These are phyloP conservation scores for Phoeniculus purpureus DNA, from an alignment of 2,797 vertebrate genomes.

Conservation along the genomic window DNA sequence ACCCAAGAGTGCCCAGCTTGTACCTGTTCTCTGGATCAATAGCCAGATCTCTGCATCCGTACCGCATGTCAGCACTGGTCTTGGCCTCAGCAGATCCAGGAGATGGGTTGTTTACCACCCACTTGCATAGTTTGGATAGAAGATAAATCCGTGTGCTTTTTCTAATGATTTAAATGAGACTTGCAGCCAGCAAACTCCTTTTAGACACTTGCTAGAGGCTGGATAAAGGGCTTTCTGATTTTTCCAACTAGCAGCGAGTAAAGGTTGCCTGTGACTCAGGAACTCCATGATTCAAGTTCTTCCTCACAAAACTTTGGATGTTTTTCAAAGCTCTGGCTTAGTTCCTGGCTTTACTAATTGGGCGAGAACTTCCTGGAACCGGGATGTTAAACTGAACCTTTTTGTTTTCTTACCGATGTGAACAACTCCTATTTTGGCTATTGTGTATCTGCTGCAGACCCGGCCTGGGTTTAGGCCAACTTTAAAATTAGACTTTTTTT, in stretches of 20 bases:
- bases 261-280: conserved; percentile 60
- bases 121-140: background rate
- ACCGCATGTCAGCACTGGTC: background rate
- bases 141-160: background rate
- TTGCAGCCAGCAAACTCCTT: background rate
- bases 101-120: background rate
- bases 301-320: conserved; percentile 49
- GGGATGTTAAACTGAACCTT: conserved; percentile 52
- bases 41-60: background rate
- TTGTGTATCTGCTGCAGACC: background rate
- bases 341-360: conserved; percentile 63
- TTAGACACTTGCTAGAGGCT: background rate
- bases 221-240: conserved; percentile 43
- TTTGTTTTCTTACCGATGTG: conserved; percentile 56
- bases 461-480: conserved; percentile 7
- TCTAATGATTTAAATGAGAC: background rate
- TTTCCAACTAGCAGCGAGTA: conserved; percentile 1
- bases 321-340: conserved; percentile 62
- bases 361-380: conserved; percentile 69
- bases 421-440: conserved; percentile 63
- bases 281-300: conserved; percentile 60
- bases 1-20: background rate
- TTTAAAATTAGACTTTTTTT: background rate
- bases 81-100: background rate
- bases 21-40: background rate